Evolutionary conservation across 1,140 invertebrate species (phyloP).

Genomic region (Dendroctonus valens): DNA sequence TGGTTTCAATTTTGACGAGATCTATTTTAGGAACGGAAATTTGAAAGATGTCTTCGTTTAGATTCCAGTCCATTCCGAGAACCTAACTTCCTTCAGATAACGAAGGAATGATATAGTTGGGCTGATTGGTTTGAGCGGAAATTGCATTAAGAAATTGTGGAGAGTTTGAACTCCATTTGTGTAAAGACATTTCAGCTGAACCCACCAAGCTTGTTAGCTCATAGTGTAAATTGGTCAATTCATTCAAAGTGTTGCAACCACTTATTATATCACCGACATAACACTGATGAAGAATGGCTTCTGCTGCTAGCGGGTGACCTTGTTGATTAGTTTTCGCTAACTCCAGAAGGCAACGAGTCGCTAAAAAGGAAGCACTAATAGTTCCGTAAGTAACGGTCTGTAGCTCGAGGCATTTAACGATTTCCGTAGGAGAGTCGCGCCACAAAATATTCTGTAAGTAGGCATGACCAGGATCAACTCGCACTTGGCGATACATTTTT

Average conservation of each 20-base stretch:
- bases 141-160: neutral
- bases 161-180: slow-evolving; percentile 27
- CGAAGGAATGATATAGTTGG: neutral
- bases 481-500: slow-evolving; percentile 20
- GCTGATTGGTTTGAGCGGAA: neutral
- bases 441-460: slow-evolving; percentile 17
- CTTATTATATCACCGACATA: slow-evolving; percentile 36
- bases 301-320: slow-evolving; percentile 34
- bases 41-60: neutral
- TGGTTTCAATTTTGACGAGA: neutral
- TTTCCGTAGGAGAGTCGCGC: slow-evolving; percentile 8
- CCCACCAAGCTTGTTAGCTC: slow-evolving; percentile 14
- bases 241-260: neutral
- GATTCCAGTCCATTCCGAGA: slow-evolving; percentile 13
- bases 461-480: slow-evolving; percentile 9
- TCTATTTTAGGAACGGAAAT: neutral
- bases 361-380: slow-evolving; percentile 19
- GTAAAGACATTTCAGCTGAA: slow-evolving; percentile 12
- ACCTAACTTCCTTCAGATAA: slow-evolving; percentile 4
- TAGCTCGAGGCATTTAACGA: slow-evolving; percentile 18
- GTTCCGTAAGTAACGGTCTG: slow-evolving; percentile 24
- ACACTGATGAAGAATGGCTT: slow-evolving; percentile 27
- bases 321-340: slow-evolving; percentile 19
- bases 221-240: slow-evolving; percentile 13
- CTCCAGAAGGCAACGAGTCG: slow-evolving; percentile 22